These are phyloP conservation scores for Neelides folsomi DNA, from an alignment of 2,888 invertebrate genomes.

Conservation along the genomic window DNA sequence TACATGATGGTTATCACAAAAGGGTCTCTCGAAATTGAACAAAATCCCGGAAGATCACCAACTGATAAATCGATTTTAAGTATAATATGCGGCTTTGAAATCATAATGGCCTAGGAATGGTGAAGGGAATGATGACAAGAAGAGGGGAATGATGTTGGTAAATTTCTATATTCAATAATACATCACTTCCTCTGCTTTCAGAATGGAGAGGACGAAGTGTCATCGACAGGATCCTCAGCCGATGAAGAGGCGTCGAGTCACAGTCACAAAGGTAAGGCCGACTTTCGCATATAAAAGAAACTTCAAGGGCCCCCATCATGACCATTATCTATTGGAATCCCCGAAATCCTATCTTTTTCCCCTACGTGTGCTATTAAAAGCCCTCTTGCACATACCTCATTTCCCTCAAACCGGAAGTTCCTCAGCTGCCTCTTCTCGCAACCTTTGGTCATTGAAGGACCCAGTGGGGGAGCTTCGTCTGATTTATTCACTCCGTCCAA, in stretches of 20 bases:
- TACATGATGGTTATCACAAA: not conserved
- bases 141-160: slow-evolving; percentile 12
- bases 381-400: too few species aligned
- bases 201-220: slow-evolving; percentile 28
- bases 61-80: not conserved
- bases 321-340: too few species aligned
- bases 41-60: not conserved
- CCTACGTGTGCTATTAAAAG: too few species aligned
- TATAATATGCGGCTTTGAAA: not conserved
- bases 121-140: slow-evolving; percentile 2
- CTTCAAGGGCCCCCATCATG: too few species aligned
- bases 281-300: too few species aligned
- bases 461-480: too few species aligned
- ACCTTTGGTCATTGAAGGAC: too few species aligned
- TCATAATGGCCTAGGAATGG: not conserved
- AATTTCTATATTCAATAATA: slow-evolving; percentile 6
- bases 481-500: too few species aligned
- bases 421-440: too few species aligned
- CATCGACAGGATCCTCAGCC: slow-evolving; percentile 15
- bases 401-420: too few species aligned
- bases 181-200: slow-evolving; percentile 14
- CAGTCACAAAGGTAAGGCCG: slow-evolving; percentile 19
- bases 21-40: not conserved
- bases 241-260: slow-evolving; percentile 20
- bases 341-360: too few species aligned